Conservation (phyloP, 2,888 invertebrate species). For the Physocephala rufipes region DNA sequence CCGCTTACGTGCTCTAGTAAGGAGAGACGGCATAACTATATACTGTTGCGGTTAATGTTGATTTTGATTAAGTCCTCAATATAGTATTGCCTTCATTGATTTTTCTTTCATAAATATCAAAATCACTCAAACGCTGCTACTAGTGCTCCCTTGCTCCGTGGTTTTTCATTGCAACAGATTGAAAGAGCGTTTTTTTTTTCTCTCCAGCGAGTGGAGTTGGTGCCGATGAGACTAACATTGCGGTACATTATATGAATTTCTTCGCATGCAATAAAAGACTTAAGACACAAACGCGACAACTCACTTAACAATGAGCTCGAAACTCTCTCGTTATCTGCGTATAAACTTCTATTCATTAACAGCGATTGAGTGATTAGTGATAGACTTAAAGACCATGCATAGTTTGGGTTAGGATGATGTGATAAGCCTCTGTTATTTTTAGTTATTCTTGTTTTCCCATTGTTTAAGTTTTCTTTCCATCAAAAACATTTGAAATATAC, state of each 20-base stretch:
- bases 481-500: background rate
- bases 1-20: conserved; percentile 9
- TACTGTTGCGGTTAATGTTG: background rate
- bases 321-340: background rate
- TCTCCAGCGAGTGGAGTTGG: background rate
- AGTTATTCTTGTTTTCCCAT: background rate
- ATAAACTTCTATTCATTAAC: background rate
- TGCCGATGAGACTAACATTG: too few relatives aligned
- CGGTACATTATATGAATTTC: too few relatives aligned
- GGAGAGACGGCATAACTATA: too few relatives aligned
- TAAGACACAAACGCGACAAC: conserved; percentile 40
- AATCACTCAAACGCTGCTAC: conserved; percentile 12
- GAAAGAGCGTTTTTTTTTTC: background rate
- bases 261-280: conserved; percentile 38
- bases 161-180: conserved; percentile 30
- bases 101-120: background rate
- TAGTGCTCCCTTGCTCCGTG: conserved; percentile 24
- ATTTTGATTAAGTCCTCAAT: too few relatives aligned
- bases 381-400: too few relatives aligned
- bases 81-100: background rate
- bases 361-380: background rate
- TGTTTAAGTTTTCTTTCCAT: background rate
- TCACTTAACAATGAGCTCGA: too few relatives aligned
- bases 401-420: background rate
- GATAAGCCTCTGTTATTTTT: background rate